These are phyloP conservation scores for Acanthopleura granulata DNA, from an alignment of 2,888 invertebrate genomes.

Conservation along the genomic window DNA sequence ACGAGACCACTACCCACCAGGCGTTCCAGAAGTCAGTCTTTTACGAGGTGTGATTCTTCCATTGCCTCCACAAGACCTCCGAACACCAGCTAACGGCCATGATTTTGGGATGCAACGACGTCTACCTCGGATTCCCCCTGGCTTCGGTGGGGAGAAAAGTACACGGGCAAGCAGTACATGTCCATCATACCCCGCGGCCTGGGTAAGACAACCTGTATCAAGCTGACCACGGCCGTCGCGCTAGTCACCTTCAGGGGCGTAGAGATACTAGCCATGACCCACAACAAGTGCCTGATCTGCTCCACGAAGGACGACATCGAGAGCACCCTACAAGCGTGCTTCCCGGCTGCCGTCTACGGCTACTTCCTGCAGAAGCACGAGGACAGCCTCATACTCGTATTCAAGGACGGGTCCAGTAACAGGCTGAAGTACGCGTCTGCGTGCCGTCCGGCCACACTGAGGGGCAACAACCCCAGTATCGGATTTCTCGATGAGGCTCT, in stretches of 20 bases:
- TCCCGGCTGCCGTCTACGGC: too few species aligned
- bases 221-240: too few species aligned
- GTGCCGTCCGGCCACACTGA: constrained; percentile 3
- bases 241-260: not conserved
- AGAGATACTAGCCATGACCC: not conserved
- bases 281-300: constrained; percentile 1
- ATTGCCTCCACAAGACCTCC: too few species aligned
- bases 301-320: too few species aligned
- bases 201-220: too few species aligned
- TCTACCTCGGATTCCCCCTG: not conserved
- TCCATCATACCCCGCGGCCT: too few species aligned
- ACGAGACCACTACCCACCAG: not conserved
- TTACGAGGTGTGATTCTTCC: too few species aligned
- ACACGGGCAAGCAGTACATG: not conserved
- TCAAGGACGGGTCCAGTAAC: too few species aligned
- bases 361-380: not conserved
- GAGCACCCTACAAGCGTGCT: too few species aligned
- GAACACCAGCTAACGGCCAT: too few species aligned
- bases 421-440: not conserved
- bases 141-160: not conserved
- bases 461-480: not conserved
- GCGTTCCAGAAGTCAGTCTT: too few species aligned
- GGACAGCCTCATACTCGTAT: constrained; percentile 1
- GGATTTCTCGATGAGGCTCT: not conserved
- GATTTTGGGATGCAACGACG: too few species aligned